Base-by-base conservation (phyloP, 92 coral and sea anemone species). In the Palythoa grandis region DNA sequence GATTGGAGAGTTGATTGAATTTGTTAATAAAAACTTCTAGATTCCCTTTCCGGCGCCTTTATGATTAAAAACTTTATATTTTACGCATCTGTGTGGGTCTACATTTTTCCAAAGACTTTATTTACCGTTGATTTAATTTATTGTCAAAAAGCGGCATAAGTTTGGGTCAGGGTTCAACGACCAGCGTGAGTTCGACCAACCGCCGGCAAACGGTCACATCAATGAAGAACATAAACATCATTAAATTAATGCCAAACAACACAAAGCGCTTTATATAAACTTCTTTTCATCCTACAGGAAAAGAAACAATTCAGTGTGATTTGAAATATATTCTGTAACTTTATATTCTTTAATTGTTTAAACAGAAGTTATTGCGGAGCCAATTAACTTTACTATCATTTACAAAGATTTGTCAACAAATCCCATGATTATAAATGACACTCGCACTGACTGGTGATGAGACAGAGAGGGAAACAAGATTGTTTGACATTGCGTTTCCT, bases 11-110 rank as follows among this genome's bases (percentile, higher is more conserved):
- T 8, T 60, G 72, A 78, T 60, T 78, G 74, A 50, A 23, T 16
- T 17, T 11, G 39, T 66, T 80, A 80, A 43, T 80, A 80, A 79
- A 15, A 52, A 15, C 23, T 47, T 66, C 43, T 52, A 80, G 40
- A 24, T 40, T n/a, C 60, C 48, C 66, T 80, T 80, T 80, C 85
- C 85, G 85, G 85, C 35, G 22, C 5, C 74, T 52, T 79, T 47
- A 57, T 66, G 24, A 80, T 63, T 70, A 47, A 80, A 79, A 63
- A 11, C 19, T 79, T 43, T 23, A 57, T 25, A 24, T 13, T 54
- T 79, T 29, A 75, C 57, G 63, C 39, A 53, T 7, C 10, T 65
- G 29, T 17, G 35, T 40, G 57, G 66, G 40, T 11, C 39, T 66
- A 13, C 9, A 23, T 24, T 11, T 79, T 48, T 61, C 85, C 60